Percentiles rank a stretch among this genome's conserved stretches.
Evolutionary conservation across 2,888 invertebrate species (phyloP).

Genomic region (Ctenicera cuprea): DNA sequence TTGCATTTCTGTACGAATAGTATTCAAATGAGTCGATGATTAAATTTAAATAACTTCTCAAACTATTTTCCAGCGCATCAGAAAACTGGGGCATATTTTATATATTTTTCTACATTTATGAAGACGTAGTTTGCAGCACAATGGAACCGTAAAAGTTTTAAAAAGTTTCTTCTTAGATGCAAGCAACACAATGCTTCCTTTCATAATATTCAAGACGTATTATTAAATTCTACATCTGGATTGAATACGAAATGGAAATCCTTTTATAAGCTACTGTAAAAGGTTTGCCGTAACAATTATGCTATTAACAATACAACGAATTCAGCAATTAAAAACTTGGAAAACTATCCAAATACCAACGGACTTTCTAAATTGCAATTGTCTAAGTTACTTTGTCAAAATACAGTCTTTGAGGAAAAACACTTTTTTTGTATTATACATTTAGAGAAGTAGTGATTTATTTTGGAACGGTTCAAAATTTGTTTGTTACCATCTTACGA

Average conservation of each 20-base stretch:
- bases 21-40: too few relatives aligned
- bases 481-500: too few relatives aligned
- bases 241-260: slow-evolving; percentile 49
- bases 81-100: slow-evolving; percentile 22
- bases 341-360: too few relatives aligned
- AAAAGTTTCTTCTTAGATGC: slow-evolving; percentile 50
- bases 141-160: slow-evolving; percentile 51
- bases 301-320: slow-evolving; percentile 17
- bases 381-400: too few relatives aligned
- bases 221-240: slow-evolving; percentile 52
- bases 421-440: too few relatives aligned
- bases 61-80: background rate
- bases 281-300: slow-evolving; percentile 17
- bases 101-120: slow-evolving; percentile 43
- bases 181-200: slow-evolving; percentile 52
- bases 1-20: too few relatives aligned
- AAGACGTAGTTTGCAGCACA: slow-evolving; percentile 41
- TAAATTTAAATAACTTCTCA: too few relatives aligned
- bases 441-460: too few relatives aligned
- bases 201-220: slow-evolving; percentile 52
- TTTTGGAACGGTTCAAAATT: too few relatives aligned
- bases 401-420: too few relatives aligned
- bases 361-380: too few relatives aligned
- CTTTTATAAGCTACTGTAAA: slow-evolving; percentile 36
- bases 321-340: too few relatives aligned